These are phyloP conservation scores for Theretra japonica DNA, from an alignment of 2,888 invertebrate genomes.

Conservation along the genomic window DNA sequence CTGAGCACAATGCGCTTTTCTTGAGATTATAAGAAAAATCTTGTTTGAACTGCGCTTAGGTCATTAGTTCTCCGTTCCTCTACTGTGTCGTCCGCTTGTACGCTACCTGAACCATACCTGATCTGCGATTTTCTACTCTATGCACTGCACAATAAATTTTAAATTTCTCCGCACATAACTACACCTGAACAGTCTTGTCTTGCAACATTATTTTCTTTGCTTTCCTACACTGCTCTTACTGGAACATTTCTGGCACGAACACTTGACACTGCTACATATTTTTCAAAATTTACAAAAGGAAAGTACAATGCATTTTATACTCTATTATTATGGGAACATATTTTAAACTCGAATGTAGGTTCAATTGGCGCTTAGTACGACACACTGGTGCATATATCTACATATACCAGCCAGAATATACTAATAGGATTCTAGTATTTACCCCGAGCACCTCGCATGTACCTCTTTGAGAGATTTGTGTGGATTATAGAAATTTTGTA, in stretches of 20 bases:
- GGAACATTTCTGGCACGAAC: slow-evolving; percentile 69
- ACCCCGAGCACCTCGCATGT: slow-evolving; percentile 77
- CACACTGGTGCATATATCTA: slow-evolving; percentile 82
- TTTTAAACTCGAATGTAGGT: slow-evolving; percentile 42
- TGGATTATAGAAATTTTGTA: slow-evolving; percentile 47
- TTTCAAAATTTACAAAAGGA: slow-evolving; percentile 56
- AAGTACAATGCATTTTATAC: slow-evolving; percentile 42
- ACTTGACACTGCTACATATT: slow-evolving; percentile 57
- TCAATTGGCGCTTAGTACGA: slow-evolving; percentile 56
- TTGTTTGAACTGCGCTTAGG: slow-evolving; percentile 20
- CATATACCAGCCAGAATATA: slow-evolving; percentile 81
- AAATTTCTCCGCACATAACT: slow-evolving; percentile 75
- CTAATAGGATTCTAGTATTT: slow-evolving; percentile 59
- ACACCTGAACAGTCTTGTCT: slow-evolving; percentile 68
- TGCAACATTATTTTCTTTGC: slow-evolving; percentile 66
- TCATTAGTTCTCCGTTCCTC: slow-evolving; percentile 44
- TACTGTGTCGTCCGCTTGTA: slow-evolving; percentile 39
- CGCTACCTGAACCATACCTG: slow-evolving; percentile 45
- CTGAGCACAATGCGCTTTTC: slow-evolving; percentile 9
- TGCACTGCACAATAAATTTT: slow-evolving; percentile 81
- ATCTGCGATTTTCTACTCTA: slow-evolving; percentile 73
- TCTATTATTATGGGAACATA: slow-evolving; percentile 46
- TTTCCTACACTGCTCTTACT: slow-evolving; percentile 66
- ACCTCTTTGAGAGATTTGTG: slow-evolving; percentile 50
- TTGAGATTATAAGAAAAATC: slow-evolving; percentile 17